Evolutionary conservation across 2,888 invertebrate species (phyloP), one percentile per base, ranked within the genome.

Genomic region (Agrenia bidenticulata): DNA sequence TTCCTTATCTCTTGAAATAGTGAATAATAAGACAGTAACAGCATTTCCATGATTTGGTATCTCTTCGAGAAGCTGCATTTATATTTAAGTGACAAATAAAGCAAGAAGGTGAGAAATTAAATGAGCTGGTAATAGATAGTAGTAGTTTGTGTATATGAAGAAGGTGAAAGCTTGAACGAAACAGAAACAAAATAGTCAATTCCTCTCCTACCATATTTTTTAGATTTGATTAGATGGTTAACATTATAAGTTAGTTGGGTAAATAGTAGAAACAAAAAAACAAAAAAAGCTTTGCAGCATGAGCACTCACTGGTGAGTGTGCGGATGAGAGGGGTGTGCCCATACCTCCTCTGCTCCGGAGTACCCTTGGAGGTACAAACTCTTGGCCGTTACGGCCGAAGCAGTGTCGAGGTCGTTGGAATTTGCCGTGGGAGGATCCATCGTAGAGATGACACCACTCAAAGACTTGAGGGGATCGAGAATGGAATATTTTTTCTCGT

Each of bases 401-500:
- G 63, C 53, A 4, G 70, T 57, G 54, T 66, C 66, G 54, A 66
- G 63, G 54, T 61, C 66, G 37, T 21, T 54, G 59, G 62, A 51
- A 17, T 21, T 23, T n/a, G 32, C n/a, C 23, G 60, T 37, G n/a
- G 41, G 19, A 19, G 37, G 55, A 53, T 67, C 70, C 11, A 61
- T 65, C 0, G 65, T 56, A 1, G 65, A 65, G 15, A 66, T 67
- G 19, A 68, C 68, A 1, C 66, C 71, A 32, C 58, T 64, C 9
- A 73, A 64, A 2, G 69, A 67, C 21, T 69, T 63, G 1, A 73
- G 64, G 9, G 73, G 73, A 55, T 72, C 72, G 11, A 70, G 64
- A 1, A 66, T 32, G 0, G 64, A 19, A 51, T 69, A 63, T 17
- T 66, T 71, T 26, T 67, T 65, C 11, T 65, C 62, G 19, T 60